These are phyloP conservation scores for Molanna angustata DNA, from an alignment of 2,888 invertebrate genomes.

Conservation along the genomic window DNA sequence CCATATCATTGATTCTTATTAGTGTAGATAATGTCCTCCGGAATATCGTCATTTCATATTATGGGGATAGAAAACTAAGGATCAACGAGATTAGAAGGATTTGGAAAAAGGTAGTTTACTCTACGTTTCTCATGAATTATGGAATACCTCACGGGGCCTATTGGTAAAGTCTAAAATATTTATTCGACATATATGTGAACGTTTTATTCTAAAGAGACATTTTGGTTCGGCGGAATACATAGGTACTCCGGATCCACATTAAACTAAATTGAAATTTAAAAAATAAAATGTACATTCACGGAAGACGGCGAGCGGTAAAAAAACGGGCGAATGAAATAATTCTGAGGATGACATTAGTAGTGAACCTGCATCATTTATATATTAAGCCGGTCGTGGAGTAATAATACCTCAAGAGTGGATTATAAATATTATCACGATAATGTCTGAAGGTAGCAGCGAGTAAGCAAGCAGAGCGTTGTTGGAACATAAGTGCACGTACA, in stretches of 20 bases:
- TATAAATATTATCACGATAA: slow-evolving; percentile 2
- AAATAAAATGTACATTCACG: too few species aligned
- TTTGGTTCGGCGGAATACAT: too few species aligned
- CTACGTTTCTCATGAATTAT: slow-evolving; percentile 20
- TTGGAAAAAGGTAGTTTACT: slow-evolving; percentile 17
- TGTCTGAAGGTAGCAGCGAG: not conserved
- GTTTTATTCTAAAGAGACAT: slow-evolving; percentile 11
- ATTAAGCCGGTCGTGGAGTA: too few species aligned
- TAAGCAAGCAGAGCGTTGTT: not conserved
- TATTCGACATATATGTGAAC: slow-evolving; percentile 9
- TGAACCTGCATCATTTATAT: too few species aligned
- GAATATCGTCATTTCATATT: slow-evolving; percentile 21
- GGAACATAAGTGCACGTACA: slow-evolving; percentile 24
- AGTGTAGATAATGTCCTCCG: slow-evolving; percentile 7
- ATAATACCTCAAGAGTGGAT: too few species aligned
- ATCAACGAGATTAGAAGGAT: slow-evolving; percentile 18
- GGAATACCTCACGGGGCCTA: slow-evolving; percentile 11
- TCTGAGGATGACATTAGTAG: too few species aligned
- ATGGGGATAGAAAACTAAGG: slow-evolving; percentile 13
- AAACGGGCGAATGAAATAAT: too few species aligned
- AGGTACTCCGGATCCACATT: too few species aligned
- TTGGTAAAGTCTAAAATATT: slow-evolving; percentile 17
- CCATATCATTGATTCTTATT: not conserved
- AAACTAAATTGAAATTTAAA: too few species aligned
- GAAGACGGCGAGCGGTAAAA: too few species aligned